Evolutionary conservation across 2,113 vertebrate genomes (phyloP).

Genomic region (Crypturellus undulatus): DNA sequence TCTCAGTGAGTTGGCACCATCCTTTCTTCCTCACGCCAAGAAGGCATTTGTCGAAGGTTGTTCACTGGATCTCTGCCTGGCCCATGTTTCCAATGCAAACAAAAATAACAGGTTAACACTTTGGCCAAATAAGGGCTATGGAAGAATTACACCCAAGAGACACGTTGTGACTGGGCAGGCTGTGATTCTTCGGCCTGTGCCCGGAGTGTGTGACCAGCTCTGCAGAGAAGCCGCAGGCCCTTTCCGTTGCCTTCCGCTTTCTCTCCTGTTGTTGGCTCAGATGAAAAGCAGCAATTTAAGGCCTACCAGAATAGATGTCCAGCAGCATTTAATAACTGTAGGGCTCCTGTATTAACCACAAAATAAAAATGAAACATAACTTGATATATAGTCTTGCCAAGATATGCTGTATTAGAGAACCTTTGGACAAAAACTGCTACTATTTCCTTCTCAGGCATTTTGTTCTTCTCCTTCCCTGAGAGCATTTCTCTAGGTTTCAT

Average conservation of each 20-base stretch:
- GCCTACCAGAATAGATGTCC: background rate
- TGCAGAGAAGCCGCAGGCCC: background rate
- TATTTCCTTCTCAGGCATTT: background rate
- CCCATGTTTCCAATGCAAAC: background rate
- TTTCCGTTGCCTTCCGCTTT: background rate
- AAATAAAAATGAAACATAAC: background rate
- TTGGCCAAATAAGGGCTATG: background rate
- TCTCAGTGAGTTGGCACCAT: background rate
- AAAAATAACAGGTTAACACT: background rate
- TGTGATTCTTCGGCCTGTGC: background rate
- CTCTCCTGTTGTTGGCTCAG: background rate
- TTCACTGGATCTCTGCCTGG: background rate
- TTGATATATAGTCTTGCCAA: background rate
- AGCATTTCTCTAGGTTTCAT: background rate
- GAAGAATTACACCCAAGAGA: background rate
- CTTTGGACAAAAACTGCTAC: background rate
- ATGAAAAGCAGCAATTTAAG: background rate
- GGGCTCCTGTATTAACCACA: background rate
- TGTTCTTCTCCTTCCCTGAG: background rate
- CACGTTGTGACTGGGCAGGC: background rate
- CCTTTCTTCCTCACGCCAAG: background rate
- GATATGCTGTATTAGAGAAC: background rate
- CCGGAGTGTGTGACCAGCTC: fast-evolving
- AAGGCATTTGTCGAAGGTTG: background rate
- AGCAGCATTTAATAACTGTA: background rate